Evolutionary conservation across 2,113 vertebrate species (phyloP), one percentile per base, ranked within the genome.

Genomic region (Anguilla japonica): DNA sequence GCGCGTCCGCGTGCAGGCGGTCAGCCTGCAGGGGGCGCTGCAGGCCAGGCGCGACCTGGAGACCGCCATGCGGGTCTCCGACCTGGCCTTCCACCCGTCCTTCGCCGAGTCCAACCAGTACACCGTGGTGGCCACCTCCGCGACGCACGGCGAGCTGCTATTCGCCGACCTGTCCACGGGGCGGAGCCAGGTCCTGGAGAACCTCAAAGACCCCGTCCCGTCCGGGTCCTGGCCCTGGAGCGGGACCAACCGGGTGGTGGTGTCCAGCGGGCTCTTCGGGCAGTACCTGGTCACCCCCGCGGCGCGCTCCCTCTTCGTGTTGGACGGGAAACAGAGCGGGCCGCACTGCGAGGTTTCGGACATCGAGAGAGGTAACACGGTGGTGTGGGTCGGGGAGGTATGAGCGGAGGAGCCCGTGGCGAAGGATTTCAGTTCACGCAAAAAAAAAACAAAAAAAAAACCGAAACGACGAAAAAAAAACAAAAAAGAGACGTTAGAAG

Each of bases 351-450:
- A 99, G 96, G 96, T 99, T 90, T 96, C 97, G 0, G 97, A 97
- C 89, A 91, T 99, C 87, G 97, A 94, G 91, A 93, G 94, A 85
- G 97, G 96, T 16, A 97, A 97, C 94, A 96, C 97, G 81, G 95
- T 96, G 82, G 97, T 99, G 89, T 99, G 98, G 98, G 97, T 99
- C 16, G 98, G 97, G 2, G 98, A 99, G 92, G 97, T 98, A 96
- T 99, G 98, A 99, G 93, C 89, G 83, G 39, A 14, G 78, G n/a
- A 86, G 86, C 79, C 79, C 81, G 88, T 87, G 56, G 87, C 29
- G 83, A 41, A 84, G 87, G 83, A 86, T 11, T 2, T 34, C 84
- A 85, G 60, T 90, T 92, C 89, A 90, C 90, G 93, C 93, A 90
- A 92, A 93, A 93, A 93, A 93, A 84, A 86, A 84, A 90, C 83